Evolutionary conservation across 2,113 vertebrate genomes (phyloP), one percentile per base, ranked within the genome.

Genomic region (Penelope pileata): DNA sequence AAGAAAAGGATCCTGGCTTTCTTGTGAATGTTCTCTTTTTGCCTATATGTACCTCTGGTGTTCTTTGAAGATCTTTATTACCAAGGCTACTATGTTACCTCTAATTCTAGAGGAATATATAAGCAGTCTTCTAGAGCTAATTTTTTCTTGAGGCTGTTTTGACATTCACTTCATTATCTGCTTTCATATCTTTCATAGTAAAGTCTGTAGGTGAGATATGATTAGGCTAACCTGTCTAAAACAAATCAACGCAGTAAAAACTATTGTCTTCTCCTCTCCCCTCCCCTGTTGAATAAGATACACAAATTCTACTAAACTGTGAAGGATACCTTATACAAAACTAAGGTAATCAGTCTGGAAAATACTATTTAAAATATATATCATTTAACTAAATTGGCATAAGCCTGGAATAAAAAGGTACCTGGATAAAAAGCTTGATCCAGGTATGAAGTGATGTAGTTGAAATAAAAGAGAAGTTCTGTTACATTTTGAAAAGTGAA

Each of bases 21-120:
- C n/a, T 70, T 24, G 23, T 85, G 10, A 36, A 85, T 36, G 29
- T 66, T 84, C 18, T 82, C 11, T 68, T 75, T 13, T 5, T n/a
- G 3, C 51, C 68, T 76, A 12, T 32, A 54, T 7, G 13, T 45
- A 58, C 4, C 38, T 62, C 53, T 60, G 0, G 3, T 32, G 16
- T 42, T 68, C n/a, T 51, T 76, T 64, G 26, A 68, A 80, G 48
- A 22, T 29, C 3, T 64, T 90, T 86, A 27, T 88, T 68, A 54
- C 9, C 10, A 3, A 59, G 32, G 16, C 29, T 66, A 19, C 43
- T 43, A 56, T 47, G 29, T 26, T 0, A 2, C 24, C 2, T 7
- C 10, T 36, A 34, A 62, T 50, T 92, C 56, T 63, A 7, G 42
- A 83, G 80, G 2, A 47, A 51, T 23, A 79, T 53, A 29, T 26